These are phyloP conservation scores for Agrochola lychnidis DNA, from an alignment of 2,888 invertebrate species.

Conservation along the genomic window DNA sequence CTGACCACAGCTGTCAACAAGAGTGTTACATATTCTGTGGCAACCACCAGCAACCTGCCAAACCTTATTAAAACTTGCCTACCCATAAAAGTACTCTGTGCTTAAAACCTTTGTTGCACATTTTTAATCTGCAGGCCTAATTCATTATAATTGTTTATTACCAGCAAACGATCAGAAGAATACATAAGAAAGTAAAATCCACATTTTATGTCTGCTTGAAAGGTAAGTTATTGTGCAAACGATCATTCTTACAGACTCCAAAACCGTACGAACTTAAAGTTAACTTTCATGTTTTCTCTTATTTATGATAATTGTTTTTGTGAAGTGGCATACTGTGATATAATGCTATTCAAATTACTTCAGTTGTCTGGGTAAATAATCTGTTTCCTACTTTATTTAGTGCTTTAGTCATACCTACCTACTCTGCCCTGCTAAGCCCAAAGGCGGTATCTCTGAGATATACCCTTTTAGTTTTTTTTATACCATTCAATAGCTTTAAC, in stretches of 20 bases:
- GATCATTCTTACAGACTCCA: neutral
- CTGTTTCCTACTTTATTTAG: neutral
- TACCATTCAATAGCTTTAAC: too few relatives aligned
- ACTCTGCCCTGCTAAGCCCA: too few relatives aligned
- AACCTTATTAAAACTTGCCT: too few relatives aligned
- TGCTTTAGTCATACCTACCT: neutral
- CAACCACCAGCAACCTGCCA: too few relatives aligned
- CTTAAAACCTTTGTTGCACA: too few relatives aligned
- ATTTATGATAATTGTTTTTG: neutral
- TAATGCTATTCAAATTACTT: neutral
- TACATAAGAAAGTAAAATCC: constrained; percentile 5
- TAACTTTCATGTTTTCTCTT: neutral
- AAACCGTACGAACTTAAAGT: neutral
- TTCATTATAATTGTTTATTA: neutral
- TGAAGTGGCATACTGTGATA: neutral
- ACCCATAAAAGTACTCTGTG: too few relatives aligned
- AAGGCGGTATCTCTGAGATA: too few relatives aligned
- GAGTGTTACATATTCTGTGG: too few relatives aligned
- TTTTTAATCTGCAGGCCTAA: neutral
- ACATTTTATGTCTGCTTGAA: neutral
- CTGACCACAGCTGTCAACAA: too few relatives aligned
- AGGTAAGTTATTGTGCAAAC: constrained; percentile 9
- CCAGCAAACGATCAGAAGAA: neutral
- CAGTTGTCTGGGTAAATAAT: neutral
- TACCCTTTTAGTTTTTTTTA: too few relatives aligned